These are phyloP conservation scores for Itoplectis maculator DNA, from an alignment of 2,888 invertebrate species.

Conservation along the genomic window DNA sequence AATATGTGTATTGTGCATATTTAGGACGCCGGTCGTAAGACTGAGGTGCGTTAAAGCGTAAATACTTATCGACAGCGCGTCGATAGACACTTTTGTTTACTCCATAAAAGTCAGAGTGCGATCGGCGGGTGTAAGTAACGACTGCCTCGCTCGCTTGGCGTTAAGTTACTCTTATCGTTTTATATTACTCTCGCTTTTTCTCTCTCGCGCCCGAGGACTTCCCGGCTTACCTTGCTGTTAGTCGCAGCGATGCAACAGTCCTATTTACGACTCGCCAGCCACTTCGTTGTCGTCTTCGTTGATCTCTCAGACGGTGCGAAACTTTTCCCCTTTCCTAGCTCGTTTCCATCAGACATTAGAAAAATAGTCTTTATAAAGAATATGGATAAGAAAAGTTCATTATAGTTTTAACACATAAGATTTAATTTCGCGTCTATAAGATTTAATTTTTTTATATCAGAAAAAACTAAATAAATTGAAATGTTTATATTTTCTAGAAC, in stretches of 20 bases:
- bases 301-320: slow-evolving; percentile 15
- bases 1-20: slow-evolving; percentile 30
- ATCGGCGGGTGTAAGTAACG: slow-evolving; percentile 59
- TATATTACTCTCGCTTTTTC: slow-evolving; percentile 59
- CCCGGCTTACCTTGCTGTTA: slow-evolving; percentile 20
- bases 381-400: too few relatives aligned
- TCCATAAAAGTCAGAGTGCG: slow-evolving; percentile 61
- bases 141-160: slow-evolving; percentile 49
- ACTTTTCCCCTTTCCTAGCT: slow-evolving; percentile 13
- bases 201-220: slow-evolving; percentile 33
- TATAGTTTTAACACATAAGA: background rate
- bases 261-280: slow-evolving; percentile 56
- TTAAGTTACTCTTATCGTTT: slow-evolving; percentile 62
- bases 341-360: background rate
- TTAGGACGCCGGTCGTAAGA: slow-evolving; percentile 27
- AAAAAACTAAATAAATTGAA: background rate
- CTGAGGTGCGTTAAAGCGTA: slow-evolving; percentile 11
- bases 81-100: slow-evolving; percentile 62
- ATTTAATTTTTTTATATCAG: too few relatives aligned
- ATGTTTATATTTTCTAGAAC: background rate
- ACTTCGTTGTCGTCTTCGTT: slow-evolving; percentile 49
- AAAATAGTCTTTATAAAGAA: background rate
- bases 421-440: too few relatives aligned
- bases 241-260: slow-evolving; percentile 49
- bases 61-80: slow-evolving; percentile 42